Conservation (phyloP, 2,888 invertebrate genomes). For the Acronicta alni region DNA sequence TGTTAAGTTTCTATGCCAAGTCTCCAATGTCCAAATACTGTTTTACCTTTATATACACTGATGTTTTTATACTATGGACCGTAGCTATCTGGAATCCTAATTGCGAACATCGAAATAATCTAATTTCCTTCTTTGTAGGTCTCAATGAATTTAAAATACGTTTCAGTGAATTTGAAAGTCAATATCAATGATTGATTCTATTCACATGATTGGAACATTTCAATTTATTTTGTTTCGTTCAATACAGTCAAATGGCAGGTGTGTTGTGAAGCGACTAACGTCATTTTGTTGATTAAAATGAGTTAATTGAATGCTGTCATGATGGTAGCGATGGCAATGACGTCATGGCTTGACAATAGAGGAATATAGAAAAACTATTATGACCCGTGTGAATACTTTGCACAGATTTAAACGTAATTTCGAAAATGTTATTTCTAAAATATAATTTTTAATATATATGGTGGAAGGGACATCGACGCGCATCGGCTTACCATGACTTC, state of each 20-base stretch:
- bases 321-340: slow-evolving; percentile 1
- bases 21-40: too few relatives aligned
- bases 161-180: background rate
- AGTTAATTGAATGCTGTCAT: slow-evolving; percentile 16
- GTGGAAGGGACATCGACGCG: too few relatives aligned
- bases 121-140: background rate
- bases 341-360: slow-evolving; percentile 5
- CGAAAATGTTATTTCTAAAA: too few relatives aligned
- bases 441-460: too few relatives aligned
- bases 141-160: background rate
- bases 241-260: slow-evolving; percentile 2
- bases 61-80: background rate
- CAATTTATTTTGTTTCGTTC: slow-evolving; percentile 12
- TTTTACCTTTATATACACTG: too few relatives aligned
- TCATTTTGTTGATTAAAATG: slow-evolving; percentile 23
- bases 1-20: too few relatives aligned
- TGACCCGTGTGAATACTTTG: too few relatives aligned
- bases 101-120: background rate
- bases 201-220: slow-evolving; percentile 7
- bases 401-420: too few relatives aligned
- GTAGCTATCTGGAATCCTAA: background rate
- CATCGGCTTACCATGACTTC: too few relatives aligned
- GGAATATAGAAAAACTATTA: too few relatives aligned
- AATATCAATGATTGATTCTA: background rate
- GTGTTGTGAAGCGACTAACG: slow-evolving; percentile 14